Evolutionary conservation across 2,113 vertebrate species (phyloP), one percentile per base, ranked within the genome.

Genomic region (Siniperca chuatsi): DNA sequence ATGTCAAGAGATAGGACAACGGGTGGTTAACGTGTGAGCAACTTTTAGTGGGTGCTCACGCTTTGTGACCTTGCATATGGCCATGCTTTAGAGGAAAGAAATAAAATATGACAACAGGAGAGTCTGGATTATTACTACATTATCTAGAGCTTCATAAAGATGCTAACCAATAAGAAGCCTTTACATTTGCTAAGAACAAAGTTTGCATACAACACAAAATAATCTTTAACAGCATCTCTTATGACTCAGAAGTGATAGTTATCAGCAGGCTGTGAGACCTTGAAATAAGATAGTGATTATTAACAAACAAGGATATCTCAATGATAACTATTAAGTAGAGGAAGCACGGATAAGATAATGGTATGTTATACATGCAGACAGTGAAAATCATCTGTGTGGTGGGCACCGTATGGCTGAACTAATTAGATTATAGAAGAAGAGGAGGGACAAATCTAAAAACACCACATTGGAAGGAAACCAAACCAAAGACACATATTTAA

Each of bases 211-310:
- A 62, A 40, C 23, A 40, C 12, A 1, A 9, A 86, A 52, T 76
- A 29, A 48, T 33, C 20, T 52, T 68, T 25, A 72, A 62, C 10
- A 4, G 10, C 20, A 42, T 52, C 6, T 46, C 42, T 50, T 25
- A 52, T 20, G 29, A 79, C 35, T 60, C 60, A 13, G 37, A 18
- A 46, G 46, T 40, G 29, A 81, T 42, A 60, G 20, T 74, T 66
- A 74, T 89, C 65, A 4, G 35, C 29, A 29, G 23, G 2, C 11
- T 33, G 4, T 21, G 9, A 77, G 65, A 80, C 69, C 73, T 46
- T 85, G 64, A 78, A 68, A 83, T 81, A 66, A 54, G 40, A 48
- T 46, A 50, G 33, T 75, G 20, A 65, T 78, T 1, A 37, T 60
- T 50, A 65, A 62, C 25, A 78, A 61, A 13, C 37, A 29, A 21